Evolutionary conservation across 2,888 invertebrate species (phyloP).

Genomic region (Noctua comes): DNA sequence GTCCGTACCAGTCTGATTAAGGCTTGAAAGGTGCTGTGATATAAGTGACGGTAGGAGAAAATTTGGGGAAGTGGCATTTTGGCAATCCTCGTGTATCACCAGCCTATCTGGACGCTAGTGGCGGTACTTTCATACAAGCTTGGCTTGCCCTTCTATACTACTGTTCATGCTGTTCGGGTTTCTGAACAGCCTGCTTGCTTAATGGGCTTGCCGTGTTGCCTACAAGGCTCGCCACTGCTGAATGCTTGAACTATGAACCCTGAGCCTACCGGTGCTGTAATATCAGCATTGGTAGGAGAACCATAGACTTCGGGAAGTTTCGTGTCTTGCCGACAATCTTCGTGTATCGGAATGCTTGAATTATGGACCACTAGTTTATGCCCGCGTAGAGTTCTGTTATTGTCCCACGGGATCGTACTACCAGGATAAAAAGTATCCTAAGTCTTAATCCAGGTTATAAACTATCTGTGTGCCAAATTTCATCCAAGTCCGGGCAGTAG

Average conservation of each 20-base stretch:
- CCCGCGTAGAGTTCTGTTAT: too few relatives aligned
- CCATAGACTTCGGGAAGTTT: neutral
- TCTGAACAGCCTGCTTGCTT: neutral
- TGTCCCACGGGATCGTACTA: too few relatives aligned
- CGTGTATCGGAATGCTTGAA: neutral
- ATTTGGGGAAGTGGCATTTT: neutral
- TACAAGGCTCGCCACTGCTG: neutral
- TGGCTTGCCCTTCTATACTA: neutral
- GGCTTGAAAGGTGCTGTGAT: neutral
- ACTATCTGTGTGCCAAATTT: too few relatives aligned
- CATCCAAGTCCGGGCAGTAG: too few relatives aligned
- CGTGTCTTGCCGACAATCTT: neutral
- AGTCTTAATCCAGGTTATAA: too few relatives aligned
- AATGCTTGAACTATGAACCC: neutral
- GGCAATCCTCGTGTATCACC: neutral
- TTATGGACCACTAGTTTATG: too few relatives aligned
- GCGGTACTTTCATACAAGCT: neutral
- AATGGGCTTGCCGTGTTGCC: too few relatives aligned
- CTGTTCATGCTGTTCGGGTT: accelerated
- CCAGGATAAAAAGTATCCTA: too few relatives aligned
- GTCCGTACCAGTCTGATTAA: neutral
- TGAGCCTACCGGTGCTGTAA: neutral
- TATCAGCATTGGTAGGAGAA: neutral
- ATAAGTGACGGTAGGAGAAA: neutral
- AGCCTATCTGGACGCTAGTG: neutral